Evolutionary conservation across 2,888 invertebrate species (phyloP).

Genomic region (Clusia tigrina): DNA sequence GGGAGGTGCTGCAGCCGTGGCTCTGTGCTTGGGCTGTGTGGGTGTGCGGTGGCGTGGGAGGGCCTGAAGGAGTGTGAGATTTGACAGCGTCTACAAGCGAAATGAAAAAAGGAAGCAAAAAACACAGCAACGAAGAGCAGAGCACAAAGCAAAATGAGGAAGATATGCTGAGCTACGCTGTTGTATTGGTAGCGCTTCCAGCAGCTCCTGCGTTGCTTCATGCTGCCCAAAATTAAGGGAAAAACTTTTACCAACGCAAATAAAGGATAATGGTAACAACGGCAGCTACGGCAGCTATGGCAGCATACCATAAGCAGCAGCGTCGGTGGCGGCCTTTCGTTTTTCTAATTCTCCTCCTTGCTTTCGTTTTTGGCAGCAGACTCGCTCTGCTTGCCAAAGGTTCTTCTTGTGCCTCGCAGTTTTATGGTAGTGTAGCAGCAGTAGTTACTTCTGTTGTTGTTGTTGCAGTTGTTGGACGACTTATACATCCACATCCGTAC

Average conservation of each 20-base stretch:
- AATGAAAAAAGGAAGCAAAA: neutral
- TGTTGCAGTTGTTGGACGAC: no score
- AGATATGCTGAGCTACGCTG: neutral
- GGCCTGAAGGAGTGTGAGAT: no score
- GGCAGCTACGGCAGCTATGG: no score
- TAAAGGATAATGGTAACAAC: neutral
- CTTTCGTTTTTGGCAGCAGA: constrained; percentile 6
- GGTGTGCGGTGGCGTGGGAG: no score
- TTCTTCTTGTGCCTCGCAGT: neutral
- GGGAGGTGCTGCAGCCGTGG: neutral
- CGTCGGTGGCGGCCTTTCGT: constrained; percentile 5
- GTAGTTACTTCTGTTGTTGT: no score
- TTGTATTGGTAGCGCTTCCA: neutral
- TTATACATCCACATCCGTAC: neutral
- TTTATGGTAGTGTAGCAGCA: no score
- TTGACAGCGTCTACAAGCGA: neutral
- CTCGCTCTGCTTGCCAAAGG: neutral
- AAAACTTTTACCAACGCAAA: neutral
- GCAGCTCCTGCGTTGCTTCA: neutral
- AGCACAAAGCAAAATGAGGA: neutral
- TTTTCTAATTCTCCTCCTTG: neutral
- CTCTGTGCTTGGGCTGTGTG: neutral
- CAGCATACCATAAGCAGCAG: no score
- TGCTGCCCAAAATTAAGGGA: neutral
- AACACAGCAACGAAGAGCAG: neutral